Evolutionary conservation across 2,888 invertebrate species (phyloP).

Genomic region (Tetragnatha montana): DNA sequence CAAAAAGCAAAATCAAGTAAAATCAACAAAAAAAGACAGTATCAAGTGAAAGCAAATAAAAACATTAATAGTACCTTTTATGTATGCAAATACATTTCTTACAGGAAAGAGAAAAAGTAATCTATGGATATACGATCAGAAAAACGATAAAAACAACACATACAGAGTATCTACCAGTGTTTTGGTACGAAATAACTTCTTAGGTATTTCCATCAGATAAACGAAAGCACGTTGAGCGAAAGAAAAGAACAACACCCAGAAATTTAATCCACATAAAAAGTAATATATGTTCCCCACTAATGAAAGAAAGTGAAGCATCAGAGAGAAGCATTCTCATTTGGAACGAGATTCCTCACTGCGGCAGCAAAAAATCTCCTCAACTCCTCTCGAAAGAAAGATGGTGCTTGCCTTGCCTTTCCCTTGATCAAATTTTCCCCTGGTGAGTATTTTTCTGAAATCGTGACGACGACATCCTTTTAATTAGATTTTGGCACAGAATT

Average conservation of each 20-base stretch:
- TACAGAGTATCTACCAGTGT: not conserved
- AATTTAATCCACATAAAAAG: constrained; percentile 35
- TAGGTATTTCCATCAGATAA: constrained; percentile 25
- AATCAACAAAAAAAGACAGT: too few species aligned
- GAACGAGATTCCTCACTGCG: constrained; percentile 17
- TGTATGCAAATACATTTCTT: not conserved
- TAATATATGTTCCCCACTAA: constrained; percentile 23
- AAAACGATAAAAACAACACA: not conserved
- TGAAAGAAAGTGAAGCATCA: constrained; percentile 17
- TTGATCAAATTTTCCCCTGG: constrained; percentile 7
- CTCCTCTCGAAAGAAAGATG: constrained; percentile 23
- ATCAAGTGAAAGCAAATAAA: too few species aligned
- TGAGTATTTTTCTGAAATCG: constrained; percentile 36
- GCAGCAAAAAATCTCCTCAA: constrained; percentile 5
- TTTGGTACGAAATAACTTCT: not conserved
- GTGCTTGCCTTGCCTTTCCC: not conserved
- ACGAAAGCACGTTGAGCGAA: constrained; percentile 2
- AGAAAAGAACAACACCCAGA: constrained; percentile 9
- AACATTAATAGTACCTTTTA: too few species aligned
- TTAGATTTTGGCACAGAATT: constrained; percentile 33
- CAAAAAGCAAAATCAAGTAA: too few species aligned
- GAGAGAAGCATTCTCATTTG: constrained; percentile 8
- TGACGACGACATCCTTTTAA: constrained; percentile 42
- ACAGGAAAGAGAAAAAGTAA: not conserved
- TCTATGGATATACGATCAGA: not conserved